Conservation (phyloP, 2,888 invertebrate species). For the Terebella lapidaria region DNA sequence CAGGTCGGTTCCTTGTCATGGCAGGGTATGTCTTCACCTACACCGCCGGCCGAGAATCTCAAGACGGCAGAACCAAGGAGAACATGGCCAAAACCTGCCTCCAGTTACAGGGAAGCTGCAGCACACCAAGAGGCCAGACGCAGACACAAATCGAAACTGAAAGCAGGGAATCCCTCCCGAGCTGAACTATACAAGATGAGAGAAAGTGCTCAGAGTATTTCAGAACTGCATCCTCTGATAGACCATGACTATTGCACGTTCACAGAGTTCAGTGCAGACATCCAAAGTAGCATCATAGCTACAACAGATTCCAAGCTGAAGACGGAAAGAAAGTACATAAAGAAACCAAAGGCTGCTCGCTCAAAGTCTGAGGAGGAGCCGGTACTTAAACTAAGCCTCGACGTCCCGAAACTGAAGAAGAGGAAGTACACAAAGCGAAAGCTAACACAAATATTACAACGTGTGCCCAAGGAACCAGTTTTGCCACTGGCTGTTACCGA, state of each 20-base stretch:
- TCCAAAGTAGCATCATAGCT: constrained; percentile 30
- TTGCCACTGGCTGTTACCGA: not conserved
- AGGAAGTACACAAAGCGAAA: constrained; percentile 14
- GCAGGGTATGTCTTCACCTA: not conserved
- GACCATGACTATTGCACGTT: constrained; percentile 34
- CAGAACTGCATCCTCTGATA: constrained; percentile 25
- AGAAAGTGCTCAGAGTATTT: not conserved
- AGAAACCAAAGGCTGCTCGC: constrained; percentile 21
- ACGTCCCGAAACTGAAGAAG: constrained; percentile 6
- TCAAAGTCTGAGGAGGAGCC: constrained; percentile 4
- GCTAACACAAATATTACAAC: not conserved
- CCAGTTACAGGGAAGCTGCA: not conserved
- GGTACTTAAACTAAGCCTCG: not conserved
- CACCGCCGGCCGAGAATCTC: not conserved
- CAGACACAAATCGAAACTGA: not conserved
- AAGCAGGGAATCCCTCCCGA: not conserved
- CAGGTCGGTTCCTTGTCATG: constrained; percentile 11
- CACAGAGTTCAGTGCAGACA: constrained; percentile 26
- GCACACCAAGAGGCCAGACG: not conserved
- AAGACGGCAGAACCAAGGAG: not conserved
- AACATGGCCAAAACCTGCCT: not conserved
- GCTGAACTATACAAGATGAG: constrained; percentile 1
- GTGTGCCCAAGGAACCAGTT: not conserved
- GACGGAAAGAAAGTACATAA: constrained; percentile 19
- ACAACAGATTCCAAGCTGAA: constrained; percentile 24